Conservation (phyloP, 2,888 invertebrate species). For the Rhaphigaster nebulosa region DNA sequence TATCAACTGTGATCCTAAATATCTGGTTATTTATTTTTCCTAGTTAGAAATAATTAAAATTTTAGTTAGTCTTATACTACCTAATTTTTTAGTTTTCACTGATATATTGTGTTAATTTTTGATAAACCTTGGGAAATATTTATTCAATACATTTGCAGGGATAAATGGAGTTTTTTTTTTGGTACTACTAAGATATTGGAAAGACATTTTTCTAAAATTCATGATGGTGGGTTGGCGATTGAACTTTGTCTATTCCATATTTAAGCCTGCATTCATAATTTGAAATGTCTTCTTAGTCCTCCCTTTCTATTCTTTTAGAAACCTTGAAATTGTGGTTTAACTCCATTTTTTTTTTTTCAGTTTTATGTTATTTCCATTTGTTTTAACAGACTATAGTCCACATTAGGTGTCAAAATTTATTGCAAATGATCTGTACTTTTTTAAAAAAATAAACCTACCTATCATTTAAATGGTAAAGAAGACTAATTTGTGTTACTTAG, state of each 20-base stretch:
- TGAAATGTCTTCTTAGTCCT: background rate
- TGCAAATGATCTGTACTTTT: background rate
- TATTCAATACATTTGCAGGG: no score
- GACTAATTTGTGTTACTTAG: background rate
- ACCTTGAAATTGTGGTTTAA: background rate
- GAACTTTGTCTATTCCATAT: background rate
- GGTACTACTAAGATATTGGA: background rate
- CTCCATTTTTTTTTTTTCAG: background rate
- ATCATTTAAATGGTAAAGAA: background rate
- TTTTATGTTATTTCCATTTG: background rate
- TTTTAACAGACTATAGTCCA: background rate
- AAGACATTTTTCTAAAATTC: background rate
- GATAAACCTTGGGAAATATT: no score
- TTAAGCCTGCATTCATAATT: background rate
- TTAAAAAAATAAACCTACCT: background rate
- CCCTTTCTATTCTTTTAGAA: background rate
- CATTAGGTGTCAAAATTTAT: background rate
- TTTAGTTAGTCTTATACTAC: background rate
- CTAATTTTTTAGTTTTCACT: background rate
- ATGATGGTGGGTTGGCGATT: background rate
- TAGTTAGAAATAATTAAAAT: background rate
- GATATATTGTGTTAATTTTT: background rate
- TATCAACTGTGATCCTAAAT: slow-evolving; percentile 16
- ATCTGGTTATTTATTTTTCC: slow-evolving; percentile 38
- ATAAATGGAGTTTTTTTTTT: background rate